Evolutionary conservation across 35 echinoderm and acorn worm genomes (phyloP).

Genomic region (Chiridota heheva): DNA sequence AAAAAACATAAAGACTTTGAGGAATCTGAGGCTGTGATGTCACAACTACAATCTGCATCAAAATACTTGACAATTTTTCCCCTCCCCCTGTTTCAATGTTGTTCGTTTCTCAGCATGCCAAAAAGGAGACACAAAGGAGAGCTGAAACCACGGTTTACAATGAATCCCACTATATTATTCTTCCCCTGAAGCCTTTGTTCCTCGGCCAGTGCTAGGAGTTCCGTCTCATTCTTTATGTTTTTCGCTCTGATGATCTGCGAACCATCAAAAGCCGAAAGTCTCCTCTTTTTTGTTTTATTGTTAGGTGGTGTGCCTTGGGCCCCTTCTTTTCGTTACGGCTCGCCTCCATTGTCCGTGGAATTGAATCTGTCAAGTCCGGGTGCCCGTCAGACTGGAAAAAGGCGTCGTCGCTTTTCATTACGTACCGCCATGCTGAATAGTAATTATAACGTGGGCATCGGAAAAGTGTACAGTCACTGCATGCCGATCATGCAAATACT

Average conservation of each 20-base stretch:
- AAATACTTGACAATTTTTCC: too few relatives aligned
- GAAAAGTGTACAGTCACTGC: constrained; percentile 15
- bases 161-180: constrained; percentile 1
- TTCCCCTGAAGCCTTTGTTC: constrained; percentile 6
- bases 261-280: not conserved
- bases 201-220: constrained; percentile 2
- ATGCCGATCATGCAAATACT: not conserved
- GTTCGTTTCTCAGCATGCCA: too few relatives aligned
- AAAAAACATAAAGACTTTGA: too few relatives aligned
- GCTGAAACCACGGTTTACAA: constrained; percentile 21
- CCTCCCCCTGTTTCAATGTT: too few relatives aligned
- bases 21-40: too few relatives aligned
- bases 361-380: not conserved
- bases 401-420: constrained; percentile 31
- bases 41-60: too few relatives aligned
- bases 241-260: not conserved
- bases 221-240: constrained; percentile 8
- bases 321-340: not conserved
- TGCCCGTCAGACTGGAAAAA: constrained; percentile 5
- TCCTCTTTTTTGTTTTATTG: constrained; percentile 9
- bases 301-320: not conserved
- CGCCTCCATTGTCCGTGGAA: not conserved
- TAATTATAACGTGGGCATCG: constrained; percentile 43
- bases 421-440: constrained; percentile 38
- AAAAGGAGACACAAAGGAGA: too few relatives aligned